Percentiles rank a stretch among this genome's conserved stretches.
phyloP scores from a whole-genome alignment of 2,113 vertebrate species.

The Dasyprocta punctata region DNA sequence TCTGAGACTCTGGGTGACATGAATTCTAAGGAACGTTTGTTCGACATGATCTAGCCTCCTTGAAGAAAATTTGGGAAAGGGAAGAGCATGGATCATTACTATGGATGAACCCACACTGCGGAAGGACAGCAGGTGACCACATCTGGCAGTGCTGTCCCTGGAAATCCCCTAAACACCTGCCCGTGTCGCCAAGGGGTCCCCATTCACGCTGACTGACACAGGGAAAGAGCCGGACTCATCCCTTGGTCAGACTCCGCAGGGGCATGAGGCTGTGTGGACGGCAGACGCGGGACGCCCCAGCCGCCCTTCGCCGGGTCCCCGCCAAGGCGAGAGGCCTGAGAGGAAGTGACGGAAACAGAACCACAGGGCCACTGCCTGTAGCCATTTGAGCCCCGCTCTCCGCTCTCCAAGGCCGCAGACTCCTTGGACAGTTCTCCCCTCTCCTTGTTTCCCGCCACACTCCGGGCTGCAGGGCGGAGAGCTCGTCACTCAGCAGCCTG shows the following conservation, averaged over 20 bases:
- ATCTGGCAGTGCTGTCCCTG: not conserved
- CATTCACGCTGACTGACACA: not conserved
- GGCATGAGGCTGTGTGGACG: not conserved
- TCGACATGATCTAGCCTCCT: not conserved
- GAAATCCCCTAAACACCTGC: not conserved
- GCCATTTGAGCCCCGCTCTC: not conserved
- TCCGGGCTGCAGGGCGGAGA: too few species aligned
- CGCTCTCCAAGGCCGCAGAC: not conserved
- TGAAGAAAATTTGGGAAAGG: not conserved
- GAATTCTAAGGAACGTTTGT: not conserved
- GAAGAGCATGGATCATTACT: not conserved
- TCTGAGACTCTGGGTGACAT: not conserved
- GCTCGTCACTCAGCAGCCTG: not conserved
- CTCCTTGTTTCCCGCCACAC: not conserved
- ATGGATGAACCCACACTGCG: not conserved
- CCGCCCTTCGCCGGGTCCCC: not conserved
- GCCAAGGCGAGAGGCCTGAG: not conserved
- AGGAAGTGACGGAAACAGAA: not conserved
- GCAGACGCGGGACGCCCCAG: not conserved
- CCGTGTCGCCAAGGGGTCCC: not conserved
- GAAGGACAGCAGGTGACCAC: not conserved
- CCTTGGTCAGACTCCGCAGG: not conserved
- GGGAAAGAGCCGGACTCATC: not conserved
- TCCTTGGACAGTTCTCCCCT: not conserved
- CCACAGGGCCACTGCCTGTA: not conserved